These are phyloP conservation scores for Chlorocebus sabaeus DNA, from an alignment of 2,113 vertebrate genomes.

Conservation along the genomic window DNA sequence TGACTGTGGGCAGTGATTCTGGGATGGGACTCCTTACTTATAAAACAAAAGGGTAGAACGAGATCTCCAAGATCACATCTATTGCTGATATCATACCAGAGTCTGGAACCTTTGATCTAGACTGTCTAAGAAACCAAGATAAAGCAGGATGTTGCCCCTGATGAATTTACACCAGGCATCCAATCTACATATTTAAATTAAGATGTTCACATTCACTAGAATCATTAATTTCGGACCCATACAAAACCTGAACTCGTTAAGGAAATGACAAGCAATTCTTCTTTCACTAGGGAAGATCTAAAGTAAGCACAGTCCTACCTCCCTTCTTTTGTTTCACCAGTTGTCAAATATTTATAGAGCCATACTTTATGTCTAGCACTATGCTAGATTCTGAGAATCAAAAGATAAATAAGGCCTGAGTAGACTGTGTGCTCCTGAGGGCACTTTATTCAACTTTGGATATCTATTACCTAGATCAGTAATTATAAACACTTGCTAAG, in stretches of 20 bases:
- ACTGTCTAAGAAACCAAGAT: background rate
- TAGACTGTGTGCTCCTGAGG: background rate
- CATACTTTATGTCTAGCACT: background rate
- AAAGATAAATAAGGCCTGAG: background rate
- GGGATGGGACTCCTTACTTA: background rate
- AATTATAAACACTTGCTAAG: background rate
- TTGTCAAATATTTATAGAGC: background rate
- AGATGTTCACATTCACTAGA: background rate
- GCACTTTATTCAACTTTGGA: background rate
- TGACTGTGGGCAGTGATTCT: background rate
- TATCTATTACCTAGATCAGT: background rate
- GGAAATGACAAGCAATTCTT: background rate
- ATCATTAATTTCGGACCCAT: background rate
- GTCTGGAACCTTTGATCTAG: background rate
- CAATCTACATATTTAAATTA: background rate
- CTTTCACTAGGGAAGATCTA: background rate
- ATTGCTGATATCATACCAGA: background rate
- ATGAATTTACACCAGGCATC: background rate
- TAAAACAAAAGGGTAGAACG: background rate
- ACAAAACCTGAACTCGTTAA: background rate
- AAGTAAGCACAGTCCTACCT: conserved; percentile 55
- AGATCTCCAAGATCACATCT: background rate
- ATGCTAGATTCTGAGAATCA: background rate
- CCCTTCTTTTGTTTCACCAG: background rate
- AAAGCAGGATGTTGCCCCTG: background rate